A percentile compares a stretch with the other conserved stretches of the same genome.
These are phyloP conservation scores for Sarcophaga rosellei DNA, from an alignment of 2,888 invertebrate species.

Conservation along the genomic window DNA sequence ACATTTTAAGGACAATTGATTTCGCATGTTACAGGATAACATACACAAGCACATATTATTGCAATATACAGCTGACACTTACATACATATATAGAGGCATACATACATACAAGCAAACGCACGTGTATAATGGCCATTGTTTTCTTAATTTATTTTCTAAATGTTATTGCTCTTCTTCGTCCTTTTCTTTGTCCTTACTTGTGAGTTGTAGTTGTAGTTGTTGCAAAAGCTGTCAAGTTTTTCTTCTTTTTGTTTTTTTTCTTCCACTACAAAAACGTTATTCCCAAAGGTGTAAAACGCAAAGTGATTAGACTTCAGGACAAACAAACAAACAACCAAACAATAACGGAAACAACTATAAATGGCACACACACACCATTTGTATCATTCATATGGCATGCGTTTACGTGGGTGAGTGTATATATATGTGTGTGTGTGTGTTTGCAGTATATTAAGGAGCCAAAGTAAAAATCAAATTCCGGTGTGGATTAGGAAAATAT, in stretches of 20 bases:
- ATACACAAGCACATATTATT: background rate
- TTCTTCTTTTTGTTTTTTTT: constrained; percentile 49
- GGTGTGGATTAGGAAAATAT: background rate
- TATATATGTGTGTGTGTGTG: constrained; percentile 11
- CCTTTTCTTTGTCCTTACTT: background rate
- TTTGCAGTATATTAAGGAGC: constrained; percentile 21
- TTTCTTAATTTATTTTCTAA: constrained; percentile 61
- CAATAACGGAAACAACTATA: background rate
- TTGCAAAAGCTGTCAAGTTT: constrained; percentile 66
- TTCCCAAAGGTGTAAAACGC: constrained; percentile 78
- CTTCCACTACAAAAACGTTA: constrained; percentile 72
- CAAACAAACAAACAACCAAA: constrained; percentile 34
- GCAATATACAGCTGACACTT: background rate
- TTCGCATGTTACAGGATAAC: constrained; percentile 56
- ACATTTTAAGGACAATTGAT: constrained; percentile 65
- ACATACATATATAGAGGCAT: background rate
- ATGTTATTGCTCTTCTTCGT: constrained; percentile 39
- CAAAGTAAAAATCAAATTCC: constrained; percentile 1
- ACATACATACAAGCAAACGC: background rate
- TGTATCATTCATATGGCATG: background rate
- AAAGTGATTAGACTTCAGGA: constrained; percentile 78
- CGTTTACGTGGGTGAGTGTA: background rate
- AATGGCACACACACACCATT: background rate
- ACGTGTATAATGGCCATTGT: constrained; percentile 62
- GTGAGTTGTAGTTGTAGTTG: constrained; percentile 17